Conservation (phyloP, 2,888 invertebrate genomes). For the Phoenoteleia sp. region DNA sequence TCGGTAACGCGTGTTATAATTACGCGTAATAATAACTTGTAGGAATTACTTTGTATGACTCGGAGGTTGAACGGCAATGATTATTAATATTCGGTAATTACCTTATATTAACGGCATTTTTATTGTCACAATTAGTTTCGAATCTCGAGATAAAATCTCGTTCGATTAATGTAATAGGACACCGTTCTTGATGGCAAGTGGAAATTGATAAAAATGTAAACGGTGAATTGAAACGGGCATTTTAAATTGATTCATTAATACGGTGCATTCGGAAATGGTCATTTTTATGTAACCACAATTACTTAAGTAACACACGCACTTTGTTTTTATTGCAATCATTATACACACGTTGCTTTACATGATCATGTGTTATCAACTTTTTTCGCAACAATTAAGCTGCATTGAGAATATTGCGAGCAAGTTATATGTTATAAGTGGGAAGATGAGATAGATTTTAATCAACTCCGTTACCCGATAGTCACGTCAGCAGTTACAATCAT, state of each 20-base stretch:
- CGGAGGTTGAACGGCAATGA: conserved; percentile 20
- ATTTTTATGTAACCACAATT: too few species aligned
- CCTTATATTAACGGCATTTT: conserved; percentile 29
- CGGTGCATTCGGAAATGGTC: conserved; percentile 11
- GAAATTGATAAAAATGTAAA: conserved; percentile 33
- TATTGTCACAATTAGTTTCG: conserved; percentile 29
- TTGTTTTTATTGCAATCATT: conserved; percentile 5
- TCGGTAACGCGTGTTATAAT: conserved; percentile 34
- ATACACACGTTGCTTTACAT: background rate
- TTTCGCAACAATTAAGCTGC: conserved; percentile 19
- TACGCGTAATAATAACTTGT: conserved; percentile 30
- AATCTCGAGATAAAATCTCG: conserved; percentile 26
- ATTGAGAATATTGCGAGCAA: background rate
- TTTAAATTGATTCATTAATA: conserved; percentile 36
- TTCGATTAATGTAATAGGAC: conserved; percentile 43
- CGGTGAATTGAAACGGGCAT: conserved; percentile 8
- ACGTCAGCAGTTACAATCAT: conserved; percentile 56
- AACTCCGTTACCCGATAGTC: conserved; percentile 50
- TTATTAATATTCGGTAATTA: conserved; percentile 51
- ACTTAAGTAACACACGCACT: too few species aligned
- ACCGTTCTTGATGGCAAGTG: conserved; percentile 19
- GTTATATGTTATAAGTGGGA: conserved; percentile 27
- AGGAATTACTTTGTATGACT: conserved; percentile 7
- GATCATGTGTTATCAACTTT: background rate
- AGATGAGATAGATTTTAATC: conserved; percentile 63